These are phyloP conservation scores for Stenichneumon culpator DNA, from an alignment of 2,888 invertebrate species.

Conservation along the genomic window DNA sequence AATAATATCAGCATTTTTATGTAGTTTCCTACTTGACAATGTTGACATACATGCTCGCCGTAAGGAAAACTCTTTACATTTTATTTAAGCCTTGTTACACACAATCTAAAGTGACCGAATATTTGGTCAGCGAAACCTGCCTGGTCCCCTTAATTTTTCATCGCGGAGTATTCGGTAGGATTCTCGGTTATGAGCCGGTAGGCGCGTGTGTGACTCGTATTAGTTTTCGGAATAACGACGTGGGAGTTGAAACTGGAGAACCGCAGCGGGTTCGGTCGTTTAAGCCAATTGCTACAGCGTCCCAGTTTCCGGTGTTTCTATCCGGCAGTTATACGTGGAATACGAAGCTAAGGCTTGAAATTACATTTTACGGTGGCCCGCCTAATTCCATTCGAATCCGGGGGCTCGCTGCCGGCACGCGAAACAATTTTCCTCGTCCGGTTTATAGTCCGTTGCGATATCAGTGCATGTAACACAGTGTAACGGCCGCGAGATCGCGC, in stretches of 20 bases:
- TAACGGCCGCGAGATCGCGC: neutral
- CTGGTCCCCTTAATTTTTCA: neutral
- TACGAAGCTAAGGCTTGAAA: slow-evolving; percentile 11
- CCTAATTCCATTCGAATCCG: slow-evolving; percentile 37
- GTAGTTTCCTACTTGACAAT: too few relatives aligned
- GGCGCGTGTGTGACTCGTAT: slow-evolving; percentile 32
- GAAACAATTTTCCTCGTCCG: slow-evolving; percentile 37
- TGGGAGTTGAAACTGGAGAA: slow-evolving; percentile 24
- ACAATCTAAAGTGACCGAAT: too few relatives aligned
- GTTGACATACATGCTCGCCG: too few relatives aligned
- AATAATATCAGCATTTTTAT: too few relatives aligned
- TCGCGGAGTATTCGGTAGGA: neutral
- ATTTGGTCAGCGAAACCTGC: too few relatives aligned
- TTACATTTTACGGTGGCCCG: slow-evolving; percentile 33
- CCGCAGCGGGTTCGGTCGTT: slow-evolving; percentile 25
- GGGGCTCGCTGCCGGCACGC: neutral
- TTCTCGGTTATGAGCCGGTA: slow-evolving; percentile 27
- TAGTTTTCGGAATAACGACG: slow-evolving; percentile 33
- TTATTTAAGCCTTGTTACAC: too few relatives aligned
- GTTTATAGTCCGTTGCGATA: slow-evolving; percentile 8
- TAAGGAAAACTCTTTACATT: too few relatives aligned
- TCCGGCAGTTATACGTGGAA: slow-evolving; percentile 1
- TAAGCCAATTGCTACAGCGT: slow-evolving; percentile 40
- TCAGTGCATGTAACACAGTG: neutral
- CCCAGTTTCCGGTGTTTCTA: slow-evolving; percentile 44